Evolutionary conservation across 2,797 vertebrate genomes (phyloP).

Genomic region (Pampus argenteus): DNA sequence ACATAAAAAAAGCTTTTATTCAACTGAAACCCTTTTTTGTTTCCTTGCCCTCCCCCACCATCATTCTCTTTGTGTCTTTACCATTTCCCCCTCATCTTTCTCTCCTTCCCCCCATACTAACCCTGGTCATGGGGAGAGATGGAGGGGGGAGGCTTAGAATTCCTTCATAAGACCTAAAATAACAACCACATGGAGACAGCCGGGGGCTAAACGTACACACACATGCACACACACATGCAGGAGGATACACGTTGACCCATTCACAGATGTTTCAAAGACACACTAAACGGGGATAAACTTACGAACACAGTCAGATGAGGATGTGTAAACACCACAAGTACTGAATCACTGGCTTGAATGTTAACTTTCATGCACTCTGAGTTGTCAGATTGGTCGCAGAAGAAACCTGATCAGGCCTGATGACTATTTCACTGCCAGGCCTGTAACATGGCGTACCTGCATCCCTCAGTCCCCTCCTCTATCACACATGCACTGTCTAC

Average conservation of each 20-base stretch:
- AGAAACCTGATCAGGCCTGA: slow-evolving; percentile 40
- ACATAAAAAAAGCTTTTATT: slow-evolving; percentile 56
- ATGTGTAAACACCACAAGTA: slow-evolving; percentile 69
- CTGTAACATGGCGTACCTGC: slow-evolving; percentile 36
- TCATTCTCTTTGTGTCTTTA: slow-evolving; percentile 60
- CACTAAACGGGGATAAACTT: slow-evolving; percentile 57
- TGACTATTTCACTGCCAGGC: slow-evolving; percentile 9
- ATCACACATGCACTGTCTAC: slow-evolving; percentile 33
- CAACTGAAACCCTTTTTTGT: slow-evolving; percentile 30
- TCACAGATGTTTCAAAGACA: slow-evolving; percentile 70
- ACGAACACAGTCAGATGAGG: slow-evolving; percentile 46
- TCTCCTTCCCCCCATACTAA: slow-evolving; percentile 66
- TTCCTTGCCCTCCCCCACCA: slow-evolving; percentile 44
- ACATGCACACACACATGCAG: slow-evolving; percentile 31
- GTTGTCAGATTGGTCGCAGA: slow-evolving; percentile 53
- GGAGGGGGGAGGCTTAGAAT: slow-evolving; percentile 80
- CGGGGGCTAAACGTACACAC: slow-evolving; percentile 65
- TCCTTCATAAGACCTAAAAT: slow-evolving; percentile 88
- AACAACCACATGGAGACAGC: slow-evolving; percentile 88
- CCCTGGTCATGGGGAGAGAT: slow-evolving; percentile 69
- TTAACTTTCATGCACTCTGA: slow-evolving; percentile 33
- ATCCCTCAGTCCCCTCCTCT: slow-evolving; percentile 12
- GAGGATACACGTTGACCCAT: slow-evolving; percentile 64
- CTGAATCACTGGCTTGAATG: slow-evolving; percentile 41
- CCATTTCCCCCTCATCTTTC: slow-evolving; percentile 56